Base-by-base conservation (phyloP, 2,113 vertebrate species). In the Mastomys coucha region DNA sequence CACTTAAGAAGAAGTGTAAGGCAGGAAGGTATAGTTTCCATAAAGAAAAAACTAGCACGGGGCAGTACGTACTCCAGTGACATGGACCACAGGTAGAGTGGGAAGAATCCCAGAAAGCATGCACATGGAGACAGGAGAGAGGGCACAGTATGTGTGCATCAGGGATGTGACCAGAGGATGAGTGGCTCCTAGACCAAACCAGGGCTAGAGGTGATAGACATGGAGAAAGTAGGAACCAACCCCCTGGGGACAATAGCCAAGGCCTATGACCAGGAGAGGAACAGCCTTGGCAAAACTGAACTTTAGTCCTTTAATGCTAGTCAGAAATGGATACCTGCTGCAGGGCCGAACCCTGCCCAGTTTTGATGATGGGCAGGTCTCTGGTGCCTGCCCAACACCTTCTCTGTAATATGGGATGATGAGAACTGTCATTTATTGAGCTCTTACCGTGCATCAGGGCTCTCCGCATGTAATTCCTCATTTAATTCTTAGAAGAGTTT, bases 401-500 rank as follows among this genome's bases (percentile, higher is more conserved):
- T 70, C 56, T 36, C 76, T 87, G 6, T 53, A 58, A 78, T 72
- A 87, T 51, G 49, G 63, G 75, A 1, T 28, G 22, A 67, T 1
- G 78, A 22, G 5, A 69, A 8, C 60, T 49, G 53, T 31, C 20
- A 82, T 49, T 96, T 77, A 73, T 7, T 28, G n/a, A 86, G 85
- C 39, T 87, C 33, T 75, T 31, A 78, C n/a, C 78, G 5, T 7
- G 10, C 42, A 8, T 67, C 49, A 51, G 88, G 13, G 45, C 63
- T 95, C 69, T 73, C 45, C 45, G 26, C 7, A 45, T 2, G 1
- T 20, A 69, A 13, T 19, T 53, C 49, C 76, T 93, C 70, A 84
- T 49, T 67, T 84, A 91, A 91, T 86, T 42, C 42, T 93, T 69
- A 91, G 4, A 63, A 58, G 12, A 33, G 8, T 60, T 69, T 93